A percentile compares a stretch with the other conserved stretches of the same genome.
phyloP scores from a whole-genome alignment of 2,888 invertebrate species.

The Drosophila mayaguana region DNA sequence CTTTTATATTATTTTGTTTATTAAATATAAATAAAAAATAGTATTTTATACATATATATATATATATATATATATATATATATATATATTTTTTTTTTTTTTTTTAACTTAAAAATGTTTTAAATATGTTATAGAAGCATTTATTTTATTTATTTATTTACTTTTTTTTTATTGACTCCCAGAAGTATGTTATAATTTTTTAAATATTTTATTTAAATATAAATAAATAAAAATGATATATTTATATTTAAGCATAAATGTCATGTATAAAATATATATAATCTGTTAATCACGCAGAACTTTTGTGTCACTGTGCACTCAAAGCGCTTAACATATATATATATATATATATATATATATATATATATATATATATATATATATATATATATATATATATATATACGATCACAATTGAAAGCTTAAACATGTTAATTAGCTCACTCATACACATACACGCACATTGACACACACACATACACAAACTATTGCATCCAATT shows the following conservation, averaged over 20 bases:
- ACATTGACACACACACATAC: neutral
- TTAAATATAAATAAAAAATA: too few species aligned
- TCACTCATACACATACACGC: conserved; percentile 1
- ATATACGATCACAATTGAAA: conserved; percentile 10
- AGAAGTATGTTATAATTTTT: conserved; percentile 30
- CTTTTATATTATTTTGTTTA: too few species aligned
- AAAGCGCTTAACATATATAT: neutral
- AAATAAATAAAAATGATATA: too few species aligned
- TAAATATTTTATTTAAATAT: too few species aligned
- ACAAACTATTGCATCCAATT: neutral
- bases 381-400: neutral
- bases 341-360: neutral
- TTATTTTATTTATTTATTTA: too few species aligned
- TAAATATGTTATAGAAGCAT: too few species aligned
- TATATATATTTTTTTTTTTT: too few species aligned
- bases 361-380: neutral
- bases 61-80: too few species aligned
- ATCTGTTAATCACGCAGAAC: too few species aligned
- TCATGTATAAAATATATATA: neutral
- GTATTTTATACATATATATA: too few species aligned
- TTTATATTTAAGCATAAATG: neutral
- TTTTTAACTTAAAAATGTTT: too few species aligned
- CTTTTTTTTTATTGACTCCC: too few species aligned
- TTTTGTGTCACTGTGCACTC: conserved; percentile 19
- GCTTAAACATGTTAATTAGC: conserved; percentile 61